These are phyloP conservation scores for Rotaria sp. DNA, from an alignment of 2,888 invertebrate genomes.

Conservation along the genomic window DNA sequence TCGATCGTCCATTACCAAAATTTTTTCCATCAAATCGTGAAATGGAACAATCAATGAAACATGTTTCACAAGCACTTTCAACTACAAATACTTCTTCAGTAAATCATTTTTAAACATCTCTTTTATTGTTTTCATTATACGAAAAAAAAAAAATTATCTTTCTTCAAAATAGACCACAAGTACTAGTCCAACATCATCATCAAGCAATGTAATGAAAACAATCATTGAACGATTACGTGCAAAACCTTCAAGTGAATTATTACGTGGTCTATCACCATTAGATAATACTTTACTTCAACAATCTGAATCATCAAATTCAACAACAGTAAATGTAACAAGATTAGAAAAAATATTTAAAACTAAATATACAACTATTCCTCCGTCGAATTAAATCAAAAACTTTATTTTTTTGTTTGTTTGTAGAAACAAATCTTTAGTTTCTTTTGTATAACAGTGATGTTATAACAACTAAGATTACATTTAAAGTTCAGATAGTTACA, in stretches of 20 bases:
- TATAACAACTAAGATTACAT: background rate
- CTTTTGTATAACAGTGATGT: constrained; percentile 6
- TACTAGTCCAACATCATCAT: background rate
- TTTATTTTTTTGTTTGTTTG: background rate
- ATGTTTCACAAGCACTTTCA: background rate
- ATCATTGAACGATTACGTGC: background rate
- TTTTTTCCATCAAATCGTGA: background rate
- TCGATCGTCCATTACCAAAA: background rate
- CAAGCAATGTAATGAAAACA: background rate
- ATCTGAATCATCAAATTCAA: background rate
- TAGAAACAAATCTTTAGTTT: background rate
- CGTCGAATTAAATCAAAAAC: background rate
- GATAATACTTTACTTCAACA: background rate
- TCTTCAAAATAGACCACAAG: background rate
- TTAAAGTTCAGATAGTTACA: background rate
- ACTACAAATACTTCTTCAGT: background rate
- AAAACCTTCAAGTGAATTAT: background rate
- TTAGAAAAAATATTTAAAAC: constrained; percentile 8
- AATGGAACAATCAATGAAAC: background rate
- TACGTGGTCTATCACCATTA: background rate
- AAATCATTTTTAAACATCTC: background rate
- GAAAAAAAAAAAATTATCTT: background rate
- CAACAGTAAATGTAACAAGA: background rate
- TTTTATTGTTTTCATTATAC: background rate
- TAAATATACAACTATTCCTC: background rate